A percentile compares a stretch with the other conserved stretches of the same genome.
Conservation (phyloP, 2,888 invertebrate genomes). For the Harpagoxenus sublaevis region DNA sequence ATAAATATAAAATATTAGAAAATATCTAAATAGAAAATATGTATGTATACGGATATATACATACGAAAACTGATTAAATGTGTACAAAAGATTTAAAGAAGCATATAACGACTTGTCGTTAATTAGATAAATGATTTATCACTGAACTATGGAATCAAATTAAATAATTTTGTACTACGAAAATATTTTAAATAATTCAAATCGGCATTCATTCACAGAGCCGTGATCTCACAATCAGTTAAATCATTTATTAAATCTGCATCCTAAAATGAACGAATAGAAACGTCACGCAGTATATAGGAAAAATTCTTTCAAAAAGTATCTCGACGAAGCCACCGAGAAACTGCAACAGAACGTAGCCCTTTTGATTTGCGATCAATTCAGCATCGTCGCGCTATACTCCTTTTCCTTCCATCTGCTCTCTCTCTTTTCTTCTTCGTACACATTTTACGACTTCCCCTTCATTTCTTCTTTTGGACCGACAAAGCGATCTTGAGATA, state of each 20-base stretch:
- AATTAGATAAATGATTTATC: slow-evolving; percentile 6
- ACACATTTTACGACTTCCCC: neutral
- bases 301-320: neutral
- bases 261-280: neutral
- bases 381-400: slow-evolving; percentile 9
- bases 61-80: neutral
- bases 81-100: neutral
- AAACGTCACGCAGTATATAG: neutral
- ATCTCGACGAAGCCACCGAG: neutral
- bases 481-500: neutral
- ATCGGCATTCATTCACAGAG: neutral
- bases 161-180: neutral
- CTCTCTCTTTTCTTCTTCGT: neutral
- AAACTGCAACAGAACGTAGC: slow-evolving; percentile 10
- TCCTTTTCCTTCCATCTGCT: neutral
- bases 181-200: neutral
- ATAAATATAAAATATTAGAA: neutral
- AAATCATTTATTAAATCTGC: slow-evolving; percentile 8
- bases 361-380: slow-evolving; percentile 42
- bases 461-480: slow-evolving; percentile 23
- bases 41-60: neutral
- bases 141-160: neutral
- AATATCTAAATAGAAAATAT: neutral
- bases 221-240: neutral
- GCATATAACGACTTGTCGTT: neutral